Percentiles rank a stretch among this genome's conserved stretches.
Evolutionary conservation across 2,888 invertebrate species (phyloP).

Genomic region (Drosophila neotestacea): DNA sequence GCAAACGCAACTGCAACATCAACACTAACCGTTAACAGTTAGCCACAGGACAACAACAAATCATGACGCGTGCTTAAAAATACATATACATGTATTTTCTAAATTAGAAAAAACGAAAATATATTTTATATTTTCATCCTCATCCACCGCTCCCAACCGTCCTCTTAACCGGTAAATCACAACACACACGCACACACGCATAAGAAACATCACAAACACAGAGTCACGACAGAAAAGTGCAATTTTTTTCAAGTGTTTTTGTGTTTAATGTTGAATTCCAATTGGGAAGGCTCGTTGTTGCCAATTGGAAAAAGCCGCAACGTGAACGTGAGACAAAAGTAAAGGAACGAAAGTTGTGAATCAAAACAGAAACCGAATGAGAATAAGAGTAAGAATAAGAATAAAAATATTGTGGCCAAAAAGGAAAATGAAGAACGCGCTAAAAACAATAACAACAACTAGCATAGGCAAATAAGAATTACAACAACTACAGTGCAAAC

Average conservation of each 20-base stretch:
- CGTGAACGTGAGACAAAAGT: constrained; percentile 40
- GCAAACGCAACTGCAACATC: constrained; percentile 43
- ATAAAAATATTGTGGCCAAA: constrained; percentile 22
- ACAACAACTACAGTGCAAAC: constrained; percentile 44
- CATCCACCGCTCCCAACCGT: neutral
- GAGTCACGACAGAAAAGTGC: constrained; percentile 28
- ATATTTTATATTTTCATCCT: neutral
- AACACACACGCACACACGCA: constrained; percentile 5
- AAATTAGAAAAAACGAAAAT: neutral
- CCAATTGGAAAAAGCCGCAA: constrained; percentile 53
- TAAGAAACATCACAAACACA: constrained; percentile 3
- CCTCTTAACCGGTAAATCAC: constrained; percentile 13
- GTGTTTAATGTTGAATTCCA: constrained; percentile 47
- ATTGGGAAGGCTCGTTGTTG: constrained; percentile 42
- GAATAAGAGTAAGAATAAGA: neutral
- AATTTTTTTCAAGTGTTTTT: constrained; percentile 57
- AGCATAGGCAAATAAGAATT: constrained; percentile 29
- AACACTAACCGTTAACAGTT: constrained; percentile 55
- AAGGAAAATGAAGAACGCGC: constrained; percentile 39
- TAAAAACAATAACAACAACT: constrained; percentile 42
- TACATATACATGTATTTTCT: neutral
- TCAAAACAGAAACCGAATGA: constrained; percentile 41
- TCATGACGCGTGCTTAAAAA: constrained; percentile 49
- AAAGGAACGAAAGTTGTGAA: constrained; percentile 41
- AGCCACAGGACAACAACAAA: constrained; percentile 52